phyloP scores from a whole-genome alignment of 2,888 invertebrate genomes.

The Lordiphosa fenestrarum region DNA sequence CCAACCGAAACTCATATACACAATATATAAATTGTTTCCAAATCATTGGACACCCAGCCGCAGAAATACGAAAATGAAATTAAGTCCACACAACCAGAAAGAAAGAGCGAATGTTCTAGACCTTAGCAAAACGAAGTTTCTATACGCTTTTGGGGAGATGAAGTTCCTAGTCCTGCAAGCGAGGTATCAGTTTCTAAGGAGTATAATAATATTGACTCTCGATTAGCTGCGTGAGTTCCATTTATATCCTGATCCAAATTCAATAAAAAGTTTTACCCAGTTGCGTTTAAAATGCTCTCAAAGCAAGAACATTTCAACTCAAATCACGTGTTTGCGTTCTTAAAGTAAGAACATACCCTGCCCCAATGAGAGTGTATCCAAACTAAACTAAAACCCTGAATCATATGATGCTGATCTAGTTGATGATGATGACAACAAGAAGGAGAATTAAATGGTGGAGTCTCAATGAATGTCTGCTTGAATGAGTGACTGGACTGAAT shows the following conservation, averaged over 20 bases:
- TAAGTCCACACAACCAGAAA: constrained; percentile 45
- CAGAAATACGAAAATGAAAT: constrained; percentile 67
- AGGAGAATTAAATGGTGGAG: constrained; percentile 1
- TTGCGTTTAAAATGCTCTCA: no score
- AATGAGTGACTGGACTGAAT: constrained; percentile 35
- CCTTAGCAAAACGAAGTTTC: constrained; percentile 7
- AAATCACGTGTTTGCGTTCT: no score
- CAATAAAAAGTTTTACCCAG: no score
- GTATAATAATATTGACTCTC: no score
- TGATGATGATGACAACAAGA: constrained; percentile 47
- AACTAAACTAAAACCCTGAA: constrained; percentile 45
- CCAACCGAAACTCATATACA: constrained; percentile 8
- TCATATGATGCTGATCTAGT: constrained; percentile 62
- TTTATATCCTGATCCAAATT: no score
- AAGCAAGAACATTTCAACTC: no score
- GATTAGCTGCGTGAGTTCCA: no score
- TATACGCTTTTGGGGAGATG: no score
- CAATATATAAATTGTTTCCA: constrained; percentile 70
- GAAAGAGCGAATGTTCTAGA: constrained; percentile 9
- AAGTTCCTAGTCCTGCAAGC: no score
- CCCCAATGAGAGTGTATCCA: not conserved
- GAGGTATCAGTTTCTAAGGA: no score
- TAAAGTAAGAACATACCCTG: no score
- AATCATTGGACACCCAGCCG: constrained; percentile 70
- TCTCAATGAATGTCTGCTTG: constrained; percentile 44